Percentiles rank a stretch among this genome's conserved stretches.
Conservation (phyloP, 2,888 invertebrate genomes). For the Melipona bicolor region DNA sequence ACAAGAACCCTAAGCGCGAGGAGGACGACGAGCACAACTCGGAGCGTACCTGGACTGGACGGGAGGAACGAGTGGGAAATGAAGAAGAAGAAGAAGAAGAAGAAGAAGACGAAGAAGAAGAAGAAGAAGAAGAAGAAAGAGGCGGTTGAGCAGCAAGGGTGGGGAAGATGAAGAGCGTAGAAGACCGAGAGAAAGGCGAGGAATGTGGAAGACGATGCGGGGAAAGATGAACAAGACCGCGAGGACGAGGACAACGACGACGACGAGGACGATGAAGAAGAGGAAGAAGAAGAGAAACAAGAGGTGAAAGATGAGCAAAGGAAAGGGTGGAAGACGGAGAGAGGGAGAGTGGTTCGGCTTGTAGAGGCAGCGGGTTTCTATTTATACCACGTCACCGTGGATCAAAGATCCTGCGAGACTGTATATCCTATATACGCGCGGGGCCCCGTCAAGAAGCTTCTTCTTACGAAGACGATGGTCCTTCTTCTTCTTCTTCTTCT, state of each 20-base stretch:
- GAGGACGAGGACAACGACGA: constrained; percentile 25
- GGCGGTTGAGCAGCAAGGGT: background rate
- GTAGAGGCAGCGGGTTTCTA: constrained; percentile 70
- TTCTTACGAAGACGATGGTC: background rate
- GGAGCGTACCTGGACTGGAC: constrained; percentile 39
- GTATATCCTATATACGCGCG: constrained; percentile 38
- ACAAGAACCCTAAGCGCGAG: constrained; percentile 64
- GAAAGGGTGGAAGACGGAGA: constrained; percentile 37
- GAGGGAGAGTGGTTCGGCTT: constrained; percentile 63
- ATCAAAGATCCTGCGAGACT: constrained; percentile 68
- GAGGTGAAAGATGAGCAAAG: constrained; percentile 34
- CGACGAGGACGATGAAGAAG: constrained; percentile 38
- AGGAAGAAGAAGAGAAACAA: constrained; percentile 37
- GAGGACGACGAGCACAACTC: constrained; percentile 39
- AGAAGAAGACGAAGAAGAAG: too few species aligned
- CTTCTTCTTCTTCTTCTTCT: constrained; percentile 17
- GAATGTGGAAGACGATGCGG: constrained; percentile 41
- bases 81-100: constrained; percentile 20
- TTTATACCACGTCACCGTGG: constrained; percentile 73
- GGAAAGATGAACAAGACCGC: constrained; percentile 39
- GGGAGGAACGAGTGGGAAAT: constrained; percentile 37
- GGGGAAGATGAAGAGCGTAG: constrained; percentile 2
- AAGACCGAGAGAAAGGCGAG: constrained; percentile 46
- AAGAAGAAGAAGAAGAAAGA: constrained; percentile 12
- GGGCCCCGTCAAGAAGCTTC: constrained; percentile 50